Conservation (phyloP, 2,797 vertebrate species). For the Fistularia tabacaria region DNA sequence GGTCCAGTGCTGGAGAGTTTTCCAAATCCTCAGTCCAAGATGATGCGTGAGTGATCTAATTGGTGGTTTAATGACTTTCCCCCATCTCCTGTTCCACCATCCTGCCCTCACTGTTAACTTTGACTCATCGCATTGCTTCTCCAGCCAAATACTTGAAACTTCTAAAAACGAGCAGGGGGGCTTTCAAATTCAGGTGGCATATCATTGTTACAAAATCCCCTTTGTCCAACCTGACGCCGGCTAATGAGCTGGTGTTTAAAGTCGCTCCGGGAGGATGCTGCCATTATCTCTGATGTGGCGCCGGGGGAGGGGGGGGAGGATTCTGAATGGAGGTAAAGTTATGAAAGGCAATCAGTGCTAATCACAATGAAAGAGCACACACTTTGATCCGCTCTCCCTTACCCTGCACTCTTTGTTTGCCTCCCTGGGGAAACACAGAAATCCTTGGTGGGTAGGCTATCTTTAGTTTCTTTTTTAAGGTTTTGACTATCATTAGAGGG, state of each 20-base stretch:
- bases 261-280: constrained; percentile 41
- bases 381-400: constrained; percentile 45
- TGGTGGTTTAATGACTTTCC: constrained; percentile 7
- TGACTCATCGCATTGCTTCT: constrained; percentile 10
- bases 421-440: constrained; percentile 18
- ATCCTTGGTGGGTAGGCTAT: constrained; percentile 34
- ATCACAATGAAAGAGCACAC: constrained; percentile 60
- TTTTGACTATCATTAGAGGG: constrained; percentile 30
- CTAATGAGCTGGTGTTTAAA: constrained; percentile 65
- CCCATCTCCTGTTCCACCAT: neutral
- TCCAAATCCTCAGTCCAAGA: no score
- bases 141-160: constrained; percentile 24
- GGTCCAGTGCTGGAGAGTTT: no score
- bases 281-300: constrained; percentile 54
- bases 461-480: constrained; percentile 48
- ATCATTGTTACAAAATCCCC: constrained; percentile 34
- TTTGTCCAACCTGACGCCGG: constrained; percentile 65
- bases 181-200: constrained; percentile 34
- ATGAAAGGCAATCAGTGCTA: constrained; percentile 62
- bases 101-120: neutral
- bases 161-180: constrained; percentile 38
- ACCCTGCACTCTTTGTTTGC: constrained; percentile 20
- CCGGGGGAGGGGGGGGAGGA: constrained; percentile 35
- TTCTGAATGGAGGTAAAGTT: constrained; percentile 61
- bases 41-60: no score